Base-by-base conservation (phyloP, 2,113 vertebrate genomes). In the Macquaria australasica region DNA sequence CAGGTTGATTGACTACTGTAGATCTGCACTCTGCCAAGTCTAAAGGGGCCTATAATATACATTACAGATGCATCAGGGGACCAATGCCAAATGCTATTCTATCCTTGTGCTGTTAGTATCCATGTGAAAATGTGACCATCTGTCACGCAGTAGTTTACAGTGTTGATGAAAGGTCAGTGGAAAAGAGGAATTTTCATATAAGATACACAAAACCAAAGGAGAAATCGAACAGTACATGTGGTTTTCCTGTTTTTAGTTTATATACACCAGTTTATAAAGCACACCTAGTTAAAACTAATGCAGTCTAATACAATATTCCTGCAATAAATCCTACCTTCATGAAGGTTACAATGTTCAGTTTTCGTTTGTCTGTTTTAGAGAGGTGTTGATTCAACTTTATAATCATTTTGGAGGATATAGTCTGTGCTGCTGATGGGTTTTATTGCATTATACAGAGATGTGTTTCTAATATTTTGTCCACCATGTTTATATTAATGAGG, bases 41-140 rank as follows among this genome's bases (percentile, higher is more conserved):
- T 79, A 28, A 51, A 58, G 64, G 73, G 59, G 5, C 37, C 60
- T 71, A 14, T 82, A 25, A 76, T 79, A 31, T 48, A 72, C n/a
- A 81, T 68, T n/a, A 78, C 59, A 71, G 3, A 76, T 84, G 66
- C 48, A 72, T 79, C 67, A 25, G 9, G 53, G 56, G 48, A 59
- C 45, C 25, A 16, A 20, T 50, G 69, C 34, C 89, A 81, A 66
- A 77, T 18, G 48, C 5, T n/a, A 3, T 62, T 68, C 28, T 37
- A 10, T 77, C 58, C 41, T 41, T 64, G 23, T 82, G 51, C 37
- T 63, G 60, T 71, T 69, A 60, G 43, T 63, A 25, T 79, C 31
- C 28, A 25, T 79, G 56, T 67, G 56, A 67, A 77, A 69, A 73
- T 41, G 15, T 53, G 43, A 34, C 74, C 43, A 68, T 86, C 16